A percentile compares a stretch with the other conserved stretches of the same genome.
These are phyloP conservation scores for Nasonia vitripennis DNA, from an alignment of 1,140 invertebrate genomes.

Conservation along the genomic window DNA sequence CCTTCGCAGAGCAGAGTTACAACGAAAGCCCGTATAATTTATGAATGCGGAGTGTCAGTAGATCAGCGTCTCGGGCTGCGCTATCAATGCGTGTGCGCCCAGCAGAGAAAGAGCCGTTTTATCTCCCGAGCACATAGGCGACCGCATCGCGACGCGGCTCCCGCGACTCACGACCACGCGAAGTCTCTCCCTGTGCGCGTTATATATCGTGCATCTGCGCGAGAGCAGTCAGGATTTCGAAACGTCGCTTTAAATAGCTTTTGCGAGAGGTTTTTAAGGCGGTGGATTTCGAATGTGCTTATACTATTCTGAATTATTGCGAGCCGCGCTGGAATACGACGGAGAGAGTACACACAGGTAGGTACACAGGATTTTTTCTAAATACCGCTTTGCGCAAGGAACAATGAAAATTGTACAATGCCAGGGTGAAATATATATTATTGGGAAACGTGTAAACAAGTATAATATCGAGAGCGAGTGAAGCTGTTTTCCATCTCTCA, in stretches of 20 bases:
- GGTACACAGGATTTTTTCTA: no score
- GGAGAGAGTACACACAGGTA: no score
- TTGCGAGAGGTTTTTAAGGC: neutral
- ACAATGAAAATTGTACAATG: neutral
- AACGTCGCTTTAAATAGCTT: neutral
- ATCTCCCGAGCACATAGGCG: neutral
- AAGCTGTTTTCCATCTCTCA: neutral
- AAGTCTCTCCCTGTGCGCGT: neutral
- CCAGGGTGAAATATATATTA: neutral
- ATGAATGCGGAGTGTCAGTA: conserved; percentile 39
- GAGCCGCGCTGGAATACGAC: no score
- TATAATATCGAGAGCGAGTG: neutral
- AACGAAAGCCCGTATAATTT: conserved; percentile 19
- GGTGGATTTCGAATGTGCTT: no score
- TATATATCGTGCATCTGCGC: neutral
- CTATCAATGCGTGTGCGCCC: conserved; percentile 29
- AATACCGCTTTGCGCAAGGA: neutral
- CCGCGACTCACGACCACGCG: neutral
- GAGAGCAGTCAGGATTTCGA: neutral
- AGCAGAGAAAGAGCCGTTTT: conserved; percentile 16
- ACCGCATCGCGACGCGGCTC: conserved; percentile 1
- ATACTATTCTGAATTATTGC: no score
- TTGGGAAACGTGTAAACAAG: neutral
- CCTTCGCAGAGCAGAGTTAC: neutral
- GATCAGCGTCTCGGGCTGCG: conserved; percentile 8